Conservation (phyloP, 2,888 invertebrate genomes). For the Lypha dubia region DNA sequence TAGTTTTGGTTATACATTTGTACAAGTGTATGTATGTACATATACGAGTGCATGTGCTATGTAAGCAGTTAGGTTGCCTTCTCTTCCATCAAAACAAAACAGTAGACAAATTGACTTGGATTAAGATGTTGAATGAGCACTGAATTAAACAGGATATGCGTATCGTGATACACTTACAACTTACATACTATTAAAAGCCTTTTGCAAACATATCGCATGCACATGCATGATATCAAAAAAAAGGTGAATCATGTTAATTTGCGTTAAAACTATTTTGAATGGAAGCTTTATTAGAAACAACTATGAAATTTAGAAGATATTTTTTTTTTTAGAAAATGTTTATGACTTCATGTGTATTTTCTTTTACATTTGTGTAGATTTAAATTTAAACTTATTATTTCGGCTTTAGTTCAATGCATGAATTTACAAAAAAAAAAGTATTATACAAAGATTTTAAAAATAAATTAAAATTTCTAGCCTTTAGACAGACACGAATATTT, state of each 20-base stretch:
- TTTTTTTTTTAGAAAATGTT: too few relatives aligned
- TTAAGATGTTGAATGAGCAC: constrained; percentile 37
- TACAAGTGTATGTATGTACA: too few relatives aligned
- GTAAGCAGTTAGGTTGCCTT: background rate
- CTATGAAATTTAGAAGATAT: background rate
- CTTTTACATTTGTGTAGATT: too few relatives aligned
- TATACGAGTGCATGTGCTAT: background rate
- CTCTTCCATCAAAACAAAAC: constrained; percentile 4
- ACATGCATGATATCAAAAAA: background rate
- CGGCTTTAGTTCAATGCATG: too few relatives aligned
- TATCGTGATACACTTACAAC: background rate
- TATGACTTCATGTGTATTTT: too few relatives aligned
- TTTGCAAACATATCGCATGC: background rate
- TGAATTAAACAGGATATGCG: constrained; percentile 42
- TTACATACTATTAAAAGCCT: background rate
- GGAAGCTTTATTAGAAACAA: background rate
- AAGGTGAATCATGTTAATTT: background rate
- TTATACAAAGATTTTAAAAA: too few relatives aligned
- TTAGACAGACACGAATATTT: too few relatives aligned
- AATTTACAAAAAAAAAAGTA: too few relatives aligned
- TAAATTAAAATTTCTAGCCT: too few relatives aligned
- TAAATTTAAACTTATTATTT: too few relatives aligned
- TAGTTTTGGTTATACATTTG: too few relatives aligned
- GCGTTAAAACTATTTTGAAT: background rate
- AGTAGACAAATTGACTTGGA: constrained; percentile 41